Percentiles rank a stretch among this genome's conserved stretches.
Evolutionary conservation across 2,888 invertebrate species (phyloP).

Genomic region (Sphaerophoria taeniata): DNA sequence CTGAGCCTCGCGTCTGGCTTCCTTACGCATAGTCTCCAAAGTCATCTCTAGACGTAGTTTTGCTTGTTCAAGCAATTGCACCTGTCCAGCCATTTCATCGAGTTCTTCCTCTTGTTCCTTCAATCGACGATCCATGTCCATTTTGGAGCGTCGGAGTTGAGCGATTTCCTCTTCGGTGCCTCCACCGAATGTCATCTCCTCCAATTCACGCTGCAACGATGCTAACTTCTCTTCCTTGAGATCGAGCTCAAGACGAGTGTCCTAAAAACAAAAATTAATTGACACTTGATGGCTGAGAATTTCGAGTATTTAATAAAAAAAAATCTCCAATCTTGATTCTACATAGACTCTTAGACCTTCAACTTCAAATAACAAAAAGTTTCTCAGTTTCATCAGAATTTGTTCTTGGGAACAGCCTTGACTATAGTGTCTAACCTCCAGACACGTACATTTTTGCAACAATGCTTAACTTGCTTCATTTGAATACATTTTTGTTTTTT

Average conservation of each 20-base stretch:
- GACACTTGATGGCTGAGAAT: not conserved
- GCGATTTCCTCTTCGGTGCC: constrained; percentile 94
- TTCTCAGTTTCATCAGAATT: not conserved
- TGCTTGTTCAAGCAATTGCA: constrained; percentile 94
- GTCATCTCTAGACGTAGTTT: constrained; percentile 97
- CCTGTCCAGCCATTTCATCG: constrained; percentile 96
- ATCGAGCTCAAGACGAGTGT: constrained; percentile 93
- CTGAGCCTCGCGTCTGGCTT: constrained; percentile 93
- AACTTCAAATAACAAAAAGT: not conserved
- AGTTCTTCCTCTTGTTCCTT: constrained; percentile 97
- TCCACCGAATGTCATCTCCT: constrained; percentile 91
- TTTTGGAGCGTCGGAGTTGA: constrained; percentile 91
- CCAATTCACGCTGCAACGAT: constrained; percentile 91
- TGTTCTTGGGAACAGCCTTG: constrained; percentile 16
- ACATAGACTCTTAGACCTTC: too few relatives aligned
- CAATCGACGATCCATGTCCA: constrained; percentile 93
- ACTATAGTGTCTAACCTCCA: constrained; percentile 4
- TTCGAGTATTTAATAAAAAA: not conserved
- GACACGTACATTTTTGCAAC: constrained; percentile 9
- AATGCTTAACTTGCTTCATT: constrained; percentile 27
- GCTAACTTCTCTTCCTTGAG: constrained; percentile 93
- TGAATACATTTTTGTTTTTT: constrained; percentile 16
- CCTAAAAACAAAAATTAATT: constrained; percentile 84
- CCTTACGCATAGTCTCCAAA: constrained; percentile 95
- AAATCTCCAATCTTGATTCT: too few relatives aligned